Evolutionary conservation across 2,113 vertebrate species (phyloP).

Genomic region (Regulus satrapa): DNA sequence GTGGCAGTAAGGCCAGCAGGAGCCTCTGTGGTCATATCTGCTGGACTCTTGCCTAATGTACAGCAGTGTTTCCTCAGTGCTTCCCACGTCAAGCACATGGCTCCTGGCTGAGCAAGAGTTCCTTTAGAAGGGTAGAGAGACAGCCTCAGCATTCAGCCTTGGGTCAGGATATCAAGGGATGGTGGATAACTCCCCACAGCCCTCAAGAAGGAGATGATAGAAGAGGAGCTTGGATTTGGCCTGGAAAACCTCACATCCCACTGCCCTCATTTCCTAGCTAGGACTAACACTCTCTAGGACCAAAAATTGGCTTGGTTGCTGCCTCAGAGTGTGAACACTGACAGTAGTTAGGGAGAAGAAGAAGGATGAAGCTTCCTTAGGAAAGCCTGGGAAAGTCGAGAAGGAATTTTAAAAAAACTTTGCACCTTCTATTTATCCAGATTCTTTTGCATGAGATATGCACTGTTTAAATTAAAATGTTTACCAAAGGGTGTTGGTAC

Average conservation of each 20-base stretch:
- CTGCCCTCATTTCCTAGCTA: background rate
- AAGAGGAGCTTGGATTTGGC: background rate
- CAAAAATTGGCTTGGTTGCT: background rate
- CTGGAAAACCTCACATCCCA: background rate
- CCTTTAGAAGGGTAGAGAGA: background rate
- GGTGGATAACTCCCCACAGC: background rate
- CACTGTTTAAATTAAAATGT: no score
- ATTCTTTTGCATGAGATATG: no score
- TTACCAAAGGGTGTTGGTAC: no score
- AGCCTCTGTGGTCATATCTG: background rate
- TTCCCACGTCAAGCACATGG: rapidly evolving
- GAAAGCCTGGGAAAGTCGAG: no score
- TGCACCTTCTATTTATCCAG: no score
- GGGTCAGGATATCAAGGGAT: background rate
- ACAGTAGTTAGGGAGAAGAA: no score
- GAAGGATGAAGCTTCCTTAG: no score
- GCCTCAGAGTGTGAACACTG: no score
- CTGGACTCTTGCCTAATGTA: background rate
- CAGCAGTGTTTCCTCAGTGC: background rate
- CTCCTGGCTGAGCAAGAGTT: background rate
- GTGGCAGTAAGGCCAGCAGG: background rate
- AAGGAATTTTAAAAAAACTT: no score
- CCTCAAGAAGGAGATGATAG: background rate
- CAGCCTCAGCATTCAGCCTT: background rate
- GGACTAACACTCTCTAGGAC: background rate